A percentile compares a stretch with the other conserved stretches of the same genome.
Conservation (phyloP, 2,888 invertebrate species). For the Morpho deidamia region DNA sequence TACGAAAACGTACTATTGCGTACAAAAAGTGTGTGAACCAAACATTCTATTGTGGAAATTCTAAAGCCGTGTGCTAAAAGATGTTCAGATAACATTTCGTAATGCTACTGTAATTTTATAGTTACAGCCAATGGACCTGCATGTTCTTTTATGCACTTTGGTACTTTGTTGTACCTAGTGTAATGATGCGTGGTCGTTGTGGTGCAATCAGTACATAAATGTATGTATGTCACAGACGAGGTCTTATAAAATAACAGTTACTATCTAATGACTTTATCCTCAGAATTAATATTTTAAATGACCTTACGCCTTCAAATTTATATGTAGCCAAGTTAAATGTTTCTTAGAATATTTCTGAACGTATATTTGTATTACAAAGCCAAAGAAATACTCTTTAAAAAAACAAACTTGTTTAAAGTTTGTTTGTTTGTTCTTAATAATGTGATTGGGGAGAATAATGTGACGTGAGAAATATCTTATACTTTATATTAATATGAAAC, state of each 20-base stretch:
- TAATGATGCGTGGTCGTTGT: slow-evolving; percentile 5
- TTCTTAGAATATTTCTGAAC: background rate
- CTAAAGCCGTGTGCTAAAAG: slow-evolving; percentile 41
- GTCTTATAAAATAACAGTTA: slow-evolving; percentile 8
- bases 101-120: slow-evolving; percentile 35
- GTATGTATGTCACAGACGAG: slow-evolving; percentile 4
- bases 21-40: slow-evolving; percentile 14
- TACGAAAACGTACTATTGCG: background rate
- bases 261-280: slow-evolving; percentile 5
- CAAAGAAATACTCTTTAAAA: too few relatives aligned
- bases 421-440: too few relatives aligned
- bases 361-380: too few relatives aligned
- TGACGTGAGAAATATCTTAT: too few relatives aligned
- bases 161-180: slow-evolving; percentile 30
- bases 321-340: too few relatives aligned
- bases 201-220: slow-evolving; percentile 1
- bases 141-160: slow-evolving; percentile 38
- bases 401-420: too few relatives aligned
- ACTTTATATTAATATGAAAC: too few relatives aligned
- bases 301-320: background rate
- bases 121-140: slow-evolving; percentile 14
- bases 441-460: too few relatives aligned
- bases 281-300: slow-evolving; percentile 3
- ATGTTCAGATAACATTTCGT: slow-evolving; percentile 54
- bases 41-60: slow-evolving; percentile 45